Conservation (phyloP, 1,140 invertebrate genomes). For the Heliconius eleuchia region DNA sequence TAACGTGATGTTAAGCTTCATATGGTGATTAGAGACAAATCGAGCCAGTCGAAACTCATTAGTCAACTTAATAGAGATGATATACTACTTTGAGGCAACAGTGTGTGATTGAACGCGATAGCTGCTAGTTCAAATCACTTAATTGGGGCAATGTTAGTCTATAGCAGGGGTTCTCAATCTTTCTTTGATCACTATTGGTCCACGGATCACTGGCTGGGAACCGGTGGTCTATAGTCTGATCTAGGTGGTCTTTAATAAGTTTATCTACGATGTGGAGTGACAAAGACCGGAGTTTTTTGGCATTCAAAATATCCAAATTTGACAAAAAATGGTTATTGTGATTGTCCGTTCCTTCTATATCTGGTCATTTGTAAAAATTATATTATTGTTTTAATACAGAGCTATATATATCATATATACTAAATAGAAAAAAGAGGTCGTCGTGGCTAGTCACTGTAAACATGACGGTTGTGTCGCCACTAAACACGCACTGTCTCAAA, state of each 20-base stretch:
- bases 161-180: not conserved
- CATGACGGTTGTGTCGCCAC: too few species aligned
- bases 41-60: slow-evolving; percentile 15
- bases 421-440: not conserved
- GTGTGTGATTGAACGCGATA: not conserved
- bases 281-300: too few species aligned
- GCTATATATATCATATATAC: not conserved
- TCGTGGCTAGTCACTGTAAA: too few species aligned
- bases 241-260: not conserved
- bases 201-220: too few species aligned
- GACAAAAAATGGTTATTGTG: too few species aligned
- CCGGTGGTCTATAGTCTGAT: too few species aligned
- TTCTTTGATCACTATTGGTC: too few species aligned
- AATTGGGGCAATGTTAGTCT: too few species aligned
- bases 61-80: slow-evolving; percentile 11
- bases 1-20: not conserved
- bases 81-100: not conserved
- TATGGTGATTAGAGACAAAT: slow-evolving; percentile 18
- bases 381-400: not conserved
- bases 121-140: not conserved
- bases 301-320: too few species aligned
- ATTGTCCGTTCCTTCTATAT: too few species aligned
- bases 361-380: too few species aligned
- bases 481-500: too few species aligned
- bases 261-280: not conserved